These are phyloP conservation scores for Brachionus rubens DNA, from an alignment of 1,140 invertebrate species.

Conservation along the genomic window DNA sequence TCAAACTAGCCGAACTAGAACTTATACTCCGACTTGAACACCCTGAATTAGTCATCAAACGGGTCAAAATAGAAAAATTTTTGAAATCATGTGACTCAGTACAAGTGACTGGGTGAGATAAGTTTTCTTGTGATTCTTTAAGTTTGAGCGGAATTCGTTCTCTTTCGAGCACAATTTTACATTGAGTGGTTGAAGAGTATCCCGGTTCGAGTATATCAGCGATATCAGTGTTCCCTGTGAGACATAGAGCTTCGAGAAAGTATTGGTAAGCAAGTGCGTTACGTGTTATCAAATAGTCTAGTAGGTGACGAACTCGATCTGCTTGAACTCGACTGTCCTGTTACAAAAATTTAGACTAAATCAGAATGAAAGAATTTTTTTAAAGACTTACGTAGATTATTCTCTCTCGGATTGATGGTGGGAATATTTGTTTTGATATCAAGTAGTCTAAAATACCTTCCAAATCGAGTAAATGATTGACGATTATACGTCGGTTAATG, in stretches of 20 bases:
- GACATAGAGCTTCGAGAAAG: conserved; percentile 20
- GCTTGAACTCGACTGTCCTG: background rate
- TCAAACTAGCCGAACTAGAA: background rate
- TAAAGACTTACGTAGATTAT: background rate
- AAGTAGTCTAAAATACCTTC: conserved; percentile 27
- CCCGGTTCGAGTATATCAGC: conserved; percentile 38
- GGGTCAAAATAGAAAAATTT: background rate
- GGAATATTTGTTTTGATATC: conserved; percentile 29
- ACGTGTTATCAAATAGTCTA: conserved; percentile 39
- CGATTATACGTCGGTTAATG: conserved; percentile 23
- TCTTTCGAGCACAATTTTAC: background rate
- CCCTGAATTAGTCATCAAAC: background rate
- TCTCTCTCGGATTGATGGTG: conserved; percentile 16
- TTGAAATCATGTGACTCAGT: background rate
- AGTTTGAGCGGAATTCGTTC: background rate
- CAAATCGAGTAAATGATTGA: conserved; percentile 24
- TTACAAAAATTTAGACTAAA: background rate
- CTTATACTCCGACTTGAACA: conserved; percentile 4
- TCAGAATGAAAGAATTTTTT: too few relatives aligned
- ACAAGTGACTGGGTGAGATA: conserved; percentile 5
- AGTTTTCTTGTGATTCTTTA: background rate
- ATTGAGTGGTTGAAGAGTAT: conserved; percentile 8
- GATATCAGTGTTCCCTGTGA: conserved; percentile 10
- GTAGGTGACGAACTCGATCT: conserved; percentile 10
- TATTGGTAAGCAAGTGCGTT: conserved; percentile 42